These are phyloP conservation scores for Aplidium turbinatum DNA, from an alignment of 23 tunicate genomes.

Conservation along the genomic window DNA sequence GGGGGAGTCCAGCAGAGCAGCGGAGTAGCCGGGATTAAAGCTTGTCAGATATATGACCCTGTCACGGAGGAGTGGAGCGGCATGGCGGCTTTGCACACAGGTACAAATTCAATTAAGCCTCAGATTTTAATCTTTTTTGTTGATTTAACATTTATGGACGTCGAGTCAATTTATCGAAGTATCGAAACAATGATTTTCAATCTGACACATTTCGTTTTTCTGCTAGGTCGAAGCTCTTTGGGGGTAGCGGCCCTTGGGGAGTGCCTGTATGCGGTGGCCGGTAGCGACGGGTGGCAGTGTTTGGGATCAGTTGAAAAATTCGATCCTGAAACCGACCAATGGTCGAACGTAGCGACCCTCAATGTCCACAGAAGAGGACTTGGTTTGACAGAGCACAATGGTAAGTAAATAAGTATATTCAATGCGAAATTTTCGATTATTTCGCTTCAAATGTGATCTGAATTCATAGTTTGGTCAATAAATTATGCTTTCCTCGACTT, in stretches of 20 bases:
- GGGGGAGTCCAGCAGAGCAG: constrained; percentile 77
- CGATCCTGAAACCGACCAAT: constrained; percentile 41
- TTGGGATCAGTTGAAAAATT: constrained; percentile 51
- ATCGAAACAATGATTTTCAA: no score
- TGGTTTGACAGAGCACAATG: constrained; percentile 54
- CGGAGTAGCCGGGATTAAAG: constrained; percentile 66
- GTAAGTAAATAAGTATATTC: no score
- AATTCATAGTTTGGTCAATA: no score
- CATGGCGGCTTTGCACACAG: constrained; percentile 49
- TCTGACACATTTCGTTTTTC: no score
- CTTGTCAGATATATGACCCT: constrained; percentile 69
- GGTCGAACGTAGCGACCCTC: constrained; percentile 50
- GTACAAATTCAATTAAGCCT: no score
- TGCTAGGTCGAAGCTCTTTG: constrained; percentile 62
- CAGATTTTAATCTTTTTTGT: no score
- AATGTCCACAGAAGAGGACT: constrained; percentile 65
- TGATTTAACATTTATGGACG: no score
- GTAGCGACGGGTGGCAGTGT: constrained; percentile 75
- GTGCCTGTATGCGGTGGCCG: constrained; percentile 61
- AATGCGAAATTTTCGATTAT: no score
- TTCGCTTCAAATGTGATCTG: no score
- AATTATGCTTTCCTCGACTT: no score
- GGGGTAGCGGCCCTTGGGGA: constrained; percentile 69
- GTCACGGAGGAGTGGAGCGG: constrained; percentile 38
- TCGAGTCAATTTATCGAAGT: no score